phyloP scores from a whole-genome alignment of 2,888 invertebrate species.

The Icerya purchasi region DNA sequence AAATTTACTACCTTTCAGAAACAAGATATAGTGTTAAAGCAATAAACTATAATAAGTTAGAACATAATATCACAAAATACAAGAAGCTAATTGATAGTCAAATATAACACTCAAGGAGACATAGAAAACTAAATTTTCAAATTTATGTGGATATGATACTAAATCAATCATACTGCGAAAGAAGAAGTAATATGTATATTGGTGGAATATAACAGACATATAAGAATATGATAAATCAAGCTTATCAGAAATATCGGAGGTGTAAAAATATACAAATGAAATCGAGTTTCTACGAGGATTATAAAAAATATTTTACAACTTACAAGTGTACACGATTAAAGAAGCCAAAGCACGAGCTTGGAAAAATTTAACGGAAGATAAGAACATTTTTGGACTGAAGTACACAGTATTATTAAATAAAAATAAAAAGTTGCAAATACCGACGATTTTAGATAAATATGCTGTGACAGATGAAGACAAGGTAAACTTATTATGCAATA shows the following conservation, averaged over 20 bases:
- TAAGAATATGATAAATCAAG: background rate
- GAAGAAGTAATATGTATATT: background rate
- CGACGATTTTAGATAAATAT: background rate
- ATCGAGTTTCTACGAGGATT: background rate
- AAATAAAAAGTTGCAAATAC: background rate
- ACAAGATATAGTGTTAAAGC: background rate
- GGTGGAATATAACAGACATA: background rate
- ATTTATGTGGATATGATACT: background rate
- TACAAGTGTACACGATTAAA: background rate
- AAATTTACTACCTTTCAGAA: background rate
- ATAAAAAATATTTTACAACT: background rate
- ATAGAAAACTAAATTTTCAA: background rate
- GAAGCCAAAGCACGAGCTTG: background rate
- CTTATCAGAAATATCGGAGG: background rate
- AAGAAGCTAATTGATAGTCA: background rate
- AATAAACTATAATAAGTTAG: background rate
- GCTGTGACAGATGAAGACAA: background rate
- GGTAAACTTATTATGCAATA: background rate
- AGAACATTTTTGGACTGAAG: background rate
- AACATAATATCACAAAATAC: background rate
- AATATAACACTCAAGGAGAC: background rate
- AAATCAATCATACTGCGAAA: background rate
- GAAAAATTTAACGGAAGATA: too few relatives aligned
- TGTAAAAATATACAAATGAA: too few relatives aligned
- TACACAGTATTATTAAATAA: background rate